Evolutionary conservation across 2,113 vertebrate genomes (phyloP).

Genomic region (Eretmochelys imbricata): DNA sequence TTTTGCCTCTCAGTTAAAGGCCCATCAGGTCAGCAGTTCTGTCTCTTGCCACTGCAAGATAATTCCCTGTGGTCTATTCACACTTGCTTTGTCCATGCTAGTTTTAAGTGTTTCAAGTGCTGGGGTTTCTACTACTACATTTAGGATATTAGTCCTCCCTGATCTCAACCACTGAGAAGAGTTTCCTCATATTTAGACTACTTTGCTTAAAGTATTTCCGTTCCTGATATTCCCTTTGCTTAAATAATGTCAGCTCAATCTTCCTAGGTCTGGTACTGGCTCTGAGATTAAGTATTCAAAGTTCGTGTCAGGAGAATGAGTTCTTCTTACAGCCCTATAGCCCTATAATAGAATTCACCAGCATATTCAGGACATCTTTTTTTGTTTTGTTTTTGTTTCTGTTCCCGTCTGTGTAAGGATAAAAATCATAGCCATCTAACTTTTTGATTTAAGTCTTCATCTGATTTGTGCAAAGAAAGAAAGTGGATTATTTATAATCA

Average conservation of each 20-base stretch:
- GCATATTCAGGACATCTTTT: neutral
- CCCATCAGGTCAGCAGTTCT: neutral
- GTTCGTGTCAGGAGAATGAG: neutral
- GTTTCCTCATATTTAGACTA: neutral
- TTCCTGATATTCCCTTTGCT: no score
- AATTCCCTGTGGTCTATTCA: neutral
- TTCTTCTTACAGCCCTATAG: neutral
- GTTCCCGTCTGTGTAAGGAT: neutral
- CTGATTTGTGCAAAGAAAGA: conserved; percentile 65
- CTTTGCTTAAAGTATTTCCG: neutral
- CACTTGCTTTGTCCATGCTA: neutral
- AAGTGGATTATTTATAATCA: conserved; percentile 72
- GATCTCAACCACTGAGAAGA: neutral
- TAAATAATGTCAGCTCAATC: neutral
- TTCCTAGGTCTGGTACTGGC: neutral
- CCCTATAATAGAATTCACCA: neutral
- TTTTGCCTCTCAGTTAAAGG: neutral
- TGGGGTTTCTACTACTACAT: accelerated
- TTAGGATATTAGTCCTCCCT: neutral
- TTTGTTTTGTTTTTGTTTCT: neutral
- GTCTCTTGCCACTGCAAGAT: neutral
- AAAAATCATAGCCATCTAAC: conserved; percentile 59
- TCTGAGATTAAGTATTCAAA: neutral
- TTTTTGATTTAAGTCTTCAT: conserved; percentile 64
- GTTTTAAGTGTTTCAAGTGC: neutral